Evolutionary conservation across 2,797 vertebrate species (phyloP), one percentile per base, ranked within the genome.

Genomic region (Phataginus tricuspis): DNA sequence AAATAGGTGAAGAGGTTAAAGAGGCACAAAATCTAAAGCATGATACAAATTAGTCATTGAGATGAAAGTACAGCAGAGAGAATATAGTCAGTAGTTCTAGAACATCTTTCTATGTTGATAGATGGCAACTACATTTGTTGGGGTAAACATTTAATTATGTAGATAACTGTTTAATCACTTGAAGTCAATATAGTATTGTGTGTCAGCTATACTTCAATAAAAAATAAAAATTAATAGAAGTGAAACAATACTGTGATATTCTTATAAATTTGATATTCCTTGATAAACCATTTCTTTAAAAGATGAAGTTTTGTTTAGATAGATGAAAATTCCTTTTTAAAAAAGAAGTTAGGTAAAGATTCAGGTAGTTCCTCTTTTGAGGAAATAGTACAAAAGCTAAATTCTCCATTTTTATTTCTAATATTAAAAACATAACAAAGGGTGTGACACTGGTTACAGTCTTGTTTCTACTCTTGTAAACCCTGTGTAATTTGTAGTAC

Each of bases 381-480:
- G 7, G 11, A 93, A 72, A 93, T 88, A 78, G 42, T 59, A 77
- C 4, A 82, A 78, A 94, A 59, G 27, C 39, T 37, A 78, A 92
- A 64, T 80, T 64, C 2, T 82, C 7, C 7, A 6, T 55, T 69
- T 80, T 94, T 55, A 63, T 71, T 86, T 83, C 34, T 71, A 49
- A n/a, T 69, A 57, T 82, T 64, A 71, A 95, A 91, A 89, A 53
- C 34, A 77, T 8, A 66, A 51, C 1, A 82, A 75, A 9, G 90
- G 66, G 4, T 53, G 11, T 51, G 42, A 7, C 14, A 16, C 29
- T 59, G 34, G 21, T 74, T 69, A 75, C 21, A 42, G 49, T 84
- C 27, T 14, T 95, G 45, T 66, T 96, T 78, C n/a, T 85, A 72
- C 39, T 85, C 8, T 37, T 86, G 42, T 45, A 91, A 95, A 86